Base-by-base conservation (phyloP, 2,888 invertebrate species). In the Sphinx pinastri region DNA sequence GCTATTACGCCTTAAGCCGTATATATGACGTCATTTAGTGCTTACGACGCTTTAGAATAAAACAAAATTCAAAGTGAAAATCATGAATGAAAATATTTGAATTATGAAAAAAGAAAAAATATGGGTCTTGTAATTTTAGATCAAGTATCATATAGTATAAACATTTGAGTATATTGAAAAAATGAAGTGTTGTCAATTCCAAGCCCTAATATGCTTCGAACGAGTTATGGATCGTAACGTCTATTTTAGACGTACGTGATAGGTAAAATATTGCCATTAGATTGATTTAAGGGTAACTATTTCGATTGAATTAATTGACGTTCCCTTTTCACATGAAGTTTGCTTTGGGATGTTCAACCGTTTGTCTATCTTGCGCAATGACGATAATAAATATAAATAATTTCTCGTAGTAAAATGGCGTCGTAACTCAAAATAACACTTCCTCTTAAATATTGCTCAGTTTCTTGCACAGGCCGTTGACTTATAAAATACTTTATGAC, bases 401-500 rank as follows among this genome's bases (percentile, higher is more conserved):
- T 58, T 45, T 49, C 49, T 25, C 75, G 73, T 76, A 71, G 78
- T 87, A 84, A 84, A 85, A 81, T 79, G 78, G 72, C 10, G 73
- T 76, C 82, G 82, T 82, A 77, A 84, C 83, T 77, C 78, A 79
- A 77, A 77, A 76, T 81, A 80, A 83, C 75, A 78, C 77, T 78
- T 77, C 79, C 72, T 72, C 78, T 78, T 78, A 77, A 75, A 77
- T 71, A 74, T 78, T 82, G 78, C 76, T 76, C 77, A 76, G 80
- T 81, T 77, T 78, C 70, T 59, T 60, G 59, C 52, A 60, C 19
- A 59, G 71, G 77, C 73, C 73, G 81, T 76, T 81, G 78, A 83
- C 79, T 81, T 82, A 84, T 84, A 84, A 86, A 85, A 83, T 82
- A 77, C 77, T 88, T 89, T 89, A 89, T 80, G 84, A 79, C 77